Base-by-base conservation (phyloP, 2,888 invertebrate species). In the Helobdella robusta region DNA sequence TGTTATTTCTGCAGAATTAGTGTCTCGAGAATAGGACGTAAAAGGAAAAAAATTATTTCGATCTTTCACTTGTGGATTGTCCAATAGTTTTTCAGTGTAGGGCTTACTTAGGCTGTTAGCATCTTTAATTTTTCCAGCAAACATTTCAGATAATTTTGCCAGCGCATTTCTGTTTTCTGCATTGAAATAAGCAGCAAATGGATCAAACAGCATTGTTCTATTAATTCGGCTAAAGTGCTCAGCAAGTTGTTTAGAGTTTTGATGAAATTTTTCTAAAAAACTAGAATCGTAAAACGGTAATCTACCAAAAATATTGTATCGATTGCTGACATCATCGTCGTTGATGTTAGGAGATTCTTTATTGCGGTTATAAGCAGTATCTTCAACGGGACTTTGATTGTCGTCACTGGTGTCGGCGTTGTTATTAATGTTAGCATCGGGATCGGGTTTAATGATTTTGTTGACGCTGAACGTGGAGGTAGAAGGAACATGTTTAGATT, bases 121-220 rank as follows among this genome's bases (percentile, higher is more conserved):
- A n/a, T 28, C 61, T 44, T 32, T 40, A 18, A n/a, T 28, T 46
- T 28, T 40, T 15, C 46, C 40, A n/a, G 46, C 23, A 46, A 61
- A 61, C 61, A 61, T 61, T 46, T 61, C 61, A 15, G 61, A 34
- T 28, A 61, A 46, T 44, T 61, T 61, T 1, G 34, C 61, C 61
- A 61, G 18, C 1, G 61, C 61, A 35, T 46, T 61, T 44, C 30
- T 61, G 20, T 44, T 50, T 50, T n/a, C 23, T n/a, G 20, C 30
- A 5, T 46, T 23, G 61, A 44, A 46, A 30, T 32, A 40, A 25
- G 40, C 18, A 44, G 61, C 15, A 32, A 61, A 44, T 23, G 61
- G 44, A 28, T 61, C 61, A 25, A 61, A 25, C 1, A 44, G 28
- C n/a, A 35, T 28, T 1, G n/a, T 44, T n/a, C 61, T 34, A n/a